phyloP scores from a whole-genome alignment of 2,888 invertebrate genomes.

The Chrysolina haemoptera region DNA sequence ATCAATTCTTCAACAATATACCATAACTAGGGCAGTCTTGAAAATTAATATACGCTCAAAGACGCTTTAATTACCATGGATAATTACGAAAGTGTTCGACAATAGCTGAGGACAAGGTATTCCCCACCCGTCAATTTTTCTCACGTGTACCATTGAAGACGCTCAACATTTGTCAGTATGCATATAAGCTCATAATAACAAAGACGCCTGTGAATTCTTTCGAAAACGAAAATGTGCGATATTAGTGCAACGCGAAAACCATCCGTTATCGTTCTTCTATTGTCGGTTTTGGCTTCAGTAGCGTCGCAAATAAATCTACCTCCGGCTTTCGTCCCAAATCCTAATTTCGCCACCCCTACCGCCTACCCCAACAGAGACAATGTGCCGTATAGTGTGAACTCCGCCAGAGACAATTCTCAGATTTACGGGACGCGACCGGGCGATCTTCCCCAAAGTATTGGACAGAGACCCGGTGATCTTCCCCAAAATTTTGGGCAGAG shows the following conservation, averaged over 20 bases:
- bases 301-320: slow-evolving; percentile 39
- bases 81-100: slow-evolving; percentile 20
- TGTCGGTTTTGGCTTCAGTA: slow-evolving; percentile 26
- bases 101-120: slow-evolving; percentile 62
- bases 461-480: slow-evolving; percentile 36
- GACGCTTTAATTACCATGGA: slow-evolving; percentile 2
- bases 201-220: slow-evolving; percentile 46
- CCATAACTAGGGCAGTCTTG: slow-evolving; percentile 25
- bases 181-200: slow-evolving; percentile 56
- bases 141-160: slow-evolving; percentile 63
- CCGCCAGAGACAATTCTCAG: slow-evolving; percentile 35
- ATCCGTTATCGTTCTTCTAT: slow-evolving; percentile 41
- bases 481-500: slow-evolving; percentile 40
- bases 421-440: slow-evolving; percentile 38
- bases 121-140: slow-evolving; percentile 62
- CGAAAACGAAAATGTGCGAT: slow-evolving; percentile 61
- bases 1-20: not conserved
- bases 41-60: slow-evolving; percentile 31
- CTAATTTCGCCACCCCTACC: slow-evolving; percentile 57
- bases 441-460: slow-evolving; percentile 35
- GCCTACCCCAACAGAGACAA: slow-evolving; percentile 36
- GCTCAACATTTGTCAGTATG: slow-evolving; percentile 61
- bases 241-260: slow-evolving; percentile 59
- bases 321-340: slow-evolving; percentile 45
- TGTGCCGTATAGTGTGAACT: slow-evolving; percentile 36